Conservation (phyloP, 1,140 invertebrate species). For the Leptinotarsa lineolata region DNA sequence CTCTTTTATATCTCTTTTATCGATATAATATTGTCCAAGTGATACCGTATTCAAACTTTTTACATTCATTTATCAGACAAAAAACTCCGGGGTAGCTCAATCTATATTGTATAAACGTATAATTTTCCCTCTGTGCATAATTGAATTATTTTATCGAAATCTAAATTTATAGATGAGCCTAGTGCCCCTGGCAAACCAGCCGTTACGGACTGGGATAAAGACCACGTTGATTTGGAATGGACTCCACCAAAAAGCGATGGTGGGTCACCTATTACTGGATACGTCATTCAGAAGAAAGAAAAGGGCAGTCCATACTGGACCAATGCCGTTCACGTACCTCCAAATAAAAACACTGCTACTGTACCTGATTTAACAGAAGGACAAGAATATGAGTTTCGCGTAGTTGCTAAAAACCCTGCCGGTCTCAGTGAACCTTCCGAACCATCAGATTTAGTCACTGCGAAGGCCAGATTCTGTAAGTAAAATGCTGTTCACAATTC, state of each 20-base stretch:
- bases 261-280: constrained; percentile 89
- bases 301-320: constrained; percentile 89
- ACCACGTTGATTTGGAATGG: constrained; percentile 92
- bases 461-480: constrained; percentile 81
- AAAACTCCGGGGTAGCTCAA: too few relatives aligned
- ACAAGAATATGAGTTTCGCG: constrained; percentile 95
- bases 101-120: too few relatives aligned
- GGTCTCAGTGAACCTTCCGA: constrained; percentile 95
- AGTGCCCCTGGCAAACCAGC: constrained; percentile 87
- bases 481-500: constrained; percentile 2
- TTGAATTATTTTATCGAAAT: too few relatives aligned
- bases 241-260: constrained; percentile 83
- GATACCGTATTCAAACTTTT: too few relatives aligned
- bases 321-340: constrained; percentile 84
- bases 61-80: too few relatives aligned
- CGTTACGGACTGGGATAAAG: constrained; percentile 90
- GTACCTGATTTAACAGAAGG: constrained; percentile 90
- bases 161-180: constrained; percentile 75
- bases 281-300: constrained; percentile 95
- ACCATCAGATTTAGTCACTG: constrained; percentile 85
- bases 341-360: constrained; percentile 74
- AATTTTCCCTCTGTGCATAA: too few relatives aligned
- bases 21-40: too few relatives aligned
- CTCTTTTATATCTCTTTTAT: too few relatives aligned
- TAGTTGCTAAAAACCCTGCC: constrained; percentile 93